Conservation (phyloP, 1,140 invertebrate genomes). For the Anastrepha ludens region DNA sequence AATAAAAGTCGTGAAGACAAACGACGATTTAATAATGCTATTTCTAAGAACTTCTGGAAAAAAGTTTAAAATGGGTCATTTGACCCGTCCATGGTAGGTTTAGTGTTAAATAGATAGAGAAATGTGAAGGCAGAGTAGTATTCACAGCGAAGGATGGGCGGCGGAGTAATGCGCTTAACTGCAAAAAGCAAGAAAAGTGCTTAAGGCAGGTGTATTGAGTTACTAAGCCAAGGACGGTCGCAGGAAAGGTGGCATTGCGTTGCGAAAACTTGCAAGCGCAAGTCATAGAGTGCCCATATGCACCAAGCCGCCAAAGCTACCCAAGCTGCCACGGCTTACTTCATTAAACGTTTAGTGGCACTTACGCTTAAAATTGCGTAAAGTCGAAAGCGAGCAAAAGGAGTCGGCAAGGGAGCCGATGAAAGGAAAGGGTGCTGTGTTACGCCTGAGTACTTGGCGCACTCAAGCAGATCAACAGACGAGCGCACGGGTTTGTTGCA, state of each 20-base stretch:
- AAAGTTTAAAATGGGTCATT: no score
- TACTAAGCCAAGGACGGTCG: not conserved
- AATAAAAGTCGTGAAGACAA: no score
- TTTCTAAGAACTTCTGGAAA: no score
- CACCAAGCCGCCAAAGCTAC: not conserved
- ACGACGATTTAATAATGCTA: no score
- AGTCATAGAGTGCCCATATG: not conserved
- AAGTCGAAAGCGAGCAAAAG: not conserved
- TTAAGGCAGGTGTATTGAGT: not conserved
- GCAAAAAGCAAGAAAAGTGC: not conserved
- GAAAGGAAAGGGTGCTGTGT: not conserved
- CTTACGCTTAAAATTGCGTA: not conserved
- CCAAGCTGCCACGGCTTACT: not conserved
- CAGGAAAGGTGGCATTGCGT: not conserved
- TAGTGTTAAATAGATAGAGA: no score
- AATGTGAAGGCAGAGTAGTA: not conserved
- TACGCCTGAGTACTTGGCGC: not conserved
- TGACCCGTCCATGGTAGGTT: no score
- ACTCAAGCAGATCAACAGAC: conserved; percentile 13
- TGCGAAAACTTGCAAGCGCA: not conserved
- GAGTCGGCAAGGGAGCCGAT: not conserved
- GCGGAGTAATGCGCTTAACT: not conserved
- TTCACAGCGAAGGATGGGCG: not conserved
- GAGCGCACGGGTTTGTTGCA: not conserved
- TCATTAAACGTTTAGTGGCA: conserved; percentile 10